Conservation (phyloP, 1,140 invertebrate species). For the Melanaphis sacchari region DNA sequence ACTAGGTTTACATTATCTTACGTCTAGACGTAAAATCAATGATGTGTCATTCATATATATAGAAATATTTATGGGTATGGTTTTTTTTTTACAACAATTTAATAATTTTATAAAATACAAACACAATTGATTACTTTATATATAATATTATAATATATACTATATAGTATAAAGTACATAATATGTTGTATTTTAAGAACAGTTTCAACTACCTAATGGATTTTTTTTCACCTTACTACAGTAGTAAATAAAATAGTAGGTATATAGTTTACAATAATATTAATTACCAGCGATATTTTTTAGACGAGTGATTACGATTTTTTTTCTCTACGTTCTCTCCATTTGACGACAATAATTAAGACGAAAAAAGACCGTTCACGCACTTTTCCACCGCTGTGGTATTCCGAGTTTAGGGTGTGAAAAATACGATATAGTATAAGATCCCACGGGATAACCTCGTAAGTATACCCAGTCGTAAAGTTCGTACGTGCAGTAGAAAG, state of each 20-base stretch:
- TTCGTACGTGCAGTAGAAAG: neutral
- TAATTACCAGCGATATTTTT: conserved; percentile 1
- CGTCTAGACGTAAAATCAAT: no score
- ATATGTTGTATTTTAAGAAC: neutral
- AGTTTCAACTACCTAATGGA: neutral
- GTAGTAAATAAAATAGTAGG: neutral
- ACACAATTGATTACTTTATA: no score
- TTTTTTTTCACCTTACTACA: neutral
- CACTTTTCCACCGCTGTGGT: neutral
- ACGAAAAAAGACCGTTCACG: neutral
- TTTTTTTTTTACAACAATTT: no score
- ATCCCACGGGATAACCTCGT: neutral
- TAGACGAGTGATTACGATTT: neutral
- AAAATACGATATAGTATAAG: neutral
- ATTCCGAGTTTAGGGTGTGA: neutral
- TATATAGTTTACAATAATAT: neutral
- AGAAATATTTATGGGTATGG: neutral
- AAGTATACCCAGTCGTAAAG: neutral
- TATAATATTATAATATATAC: no score
- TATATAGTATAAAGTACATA: neutral
- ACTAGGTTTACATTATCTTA: no score
- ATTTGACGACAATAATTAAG: neutral
- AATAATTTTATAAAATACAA: no score
- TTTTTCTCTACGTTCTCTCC: neutral
- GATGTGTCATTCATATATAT: no score